Percentiles rank a stretch among this genome's conserved stretches.
Conservation (phyloP, 2,797 vertebrate species). For the Galagoides demidoff region DNA sequence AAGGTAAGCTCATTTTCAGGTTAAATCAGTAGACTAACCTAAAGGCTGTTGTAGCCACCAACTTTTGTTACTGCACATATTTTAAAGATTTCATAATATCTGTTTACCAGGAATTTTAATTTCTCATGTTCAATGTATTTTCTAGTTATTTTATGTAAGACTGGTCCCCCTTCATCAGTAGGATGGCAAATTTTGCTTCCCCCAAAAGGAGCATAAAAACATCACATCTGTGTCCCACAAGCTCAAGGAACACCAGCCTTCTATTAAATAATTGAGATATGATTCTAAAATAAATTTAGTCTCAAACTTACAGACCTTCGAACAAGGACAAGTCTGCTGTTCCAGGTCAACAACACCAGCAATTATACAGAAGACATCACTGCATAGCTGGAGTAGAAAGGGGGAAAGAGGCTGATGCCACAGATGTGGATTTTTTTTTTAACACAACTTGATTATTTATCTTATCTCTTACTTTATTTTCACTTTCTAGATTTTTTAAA, state of each 20-base stretch:
- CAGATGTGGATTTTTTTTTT: too few species aligned
- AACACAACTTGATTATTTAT: background rate
- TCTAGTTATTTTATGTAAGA: background rate
- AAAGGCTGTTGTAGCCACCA: background rate
- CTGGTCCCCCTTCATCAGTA: background rate
- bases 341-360: too few species aligned
- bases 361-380: background rate
- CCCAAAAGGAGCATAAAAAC: background rate
- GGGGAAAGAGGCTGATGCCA: rapidly evolving
- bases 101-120: conserved; percentile 1
- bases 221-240: background rate
- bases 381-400: background rate
- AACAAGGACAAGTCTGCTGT: background rate
- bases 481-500: background rate
- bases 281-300: background rate
- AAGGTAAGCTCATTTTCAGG: conserved; percentile 6
- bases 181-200: background rate
- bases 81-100: background rate
- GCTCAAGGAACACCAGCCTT: background rate
- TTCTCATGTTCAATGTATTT: background rate
- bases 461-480: background rate
- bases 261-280: background rate
- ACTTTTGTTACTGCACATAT: background rate
- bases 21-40: background rate
- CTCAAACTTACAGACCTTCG: background rate